These are phyloP conservation scores for Leptinotarsa haldemani DNA, from an alignment of 2,888 invertebrate species.

Conservation along the genomic window DNA sequence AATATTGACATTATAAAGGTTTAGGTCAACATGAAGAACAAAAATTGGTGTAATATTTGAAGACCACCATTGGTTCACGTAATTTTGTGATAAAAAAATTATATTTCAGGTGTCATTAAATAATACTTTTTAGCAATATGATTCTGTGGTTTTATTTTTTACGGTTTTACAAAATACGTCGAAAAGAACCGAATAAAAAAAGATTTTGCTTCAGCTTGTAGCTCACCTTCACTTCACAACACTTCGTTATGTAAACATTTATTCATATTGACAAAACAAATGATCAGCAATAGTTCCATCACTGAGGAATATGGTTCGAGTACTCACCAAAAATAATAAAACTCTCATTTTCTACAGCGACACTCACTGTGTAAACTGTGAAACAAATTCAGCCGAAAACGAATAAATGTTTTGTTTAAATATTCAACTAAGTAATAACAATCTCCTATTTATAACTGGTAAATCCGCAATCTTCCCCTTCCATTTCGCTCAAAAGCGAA, in stretches of 20 bases:
- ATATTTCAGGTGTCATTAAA: too few relatives aligned
- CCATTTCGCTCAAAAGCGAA: constrained; percentile 28
- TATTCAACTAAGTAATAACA: constrained; percentile 37
- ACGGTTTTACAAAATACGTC: too few relatives aligned
- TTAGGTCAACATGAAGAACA: too few relatives aligned
- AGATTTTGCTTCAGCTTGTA: too few relatives aligned
- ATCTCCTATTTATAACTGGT: constrained; percentile 51
- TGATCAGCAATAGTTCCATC: not conserved
- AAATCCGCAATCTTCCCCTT: constrained; percentile 53
- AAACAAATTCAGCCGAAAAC: constrained; percentile 27
- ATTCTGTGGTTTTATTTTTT: too few relatives aligned
- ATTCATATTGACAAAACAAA: not conserved
- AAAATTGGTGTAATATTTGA: too few relatives aligned
- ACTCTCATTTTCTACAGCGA: constrained; percentile 34
- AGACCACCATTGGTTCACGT: too few relatives aligned
- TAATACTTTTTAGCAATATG: too few relatives aligned
- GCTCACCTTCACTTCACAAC: too few relatives aligned
- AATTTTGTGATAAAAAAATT: too few relatives aligned
- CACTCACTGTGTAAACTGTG: constrained; percentile 16
- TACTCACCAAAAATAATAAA: constrained; percentile 38
- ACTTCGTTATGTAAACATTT: not conserved
- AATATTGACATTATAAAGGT: too few relatives aligned
- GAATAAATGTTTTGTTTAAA: constrained; percentile 17
- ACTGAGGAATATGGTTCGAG: not conserved
- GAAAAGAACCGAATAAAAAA: too few relatives aligned